Evolutionary conservation across 2,113 vertebrate genomes (phyloP), one percentile per base, ranked within the genome.

Genomic region (Chiloscyllium plagiosum): DNA sequence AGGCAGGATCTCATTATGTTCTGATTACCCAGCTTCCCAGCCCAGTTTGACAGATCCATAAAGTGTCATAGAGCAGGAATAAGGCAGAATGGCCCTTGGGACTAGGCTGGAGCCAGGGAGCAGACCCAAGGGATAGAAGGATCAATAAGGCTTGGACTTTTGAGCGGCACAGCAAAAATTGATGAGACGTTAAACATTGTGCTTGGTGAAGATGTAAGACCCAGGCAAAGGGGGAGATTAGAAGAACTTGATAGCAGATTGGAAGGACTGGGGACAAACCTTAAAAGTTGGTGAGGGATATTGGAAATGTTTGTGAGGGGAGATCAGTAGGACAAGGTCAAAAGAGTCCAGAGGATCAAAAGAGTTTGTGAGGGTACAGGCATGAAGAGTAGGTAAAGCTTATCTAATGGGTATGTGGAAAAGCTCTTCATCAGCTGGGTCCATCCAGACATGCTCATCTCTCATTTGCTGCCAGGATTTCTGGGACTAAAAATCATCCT

Each of bases 401-500:
- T 8, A 33, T 76, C 72, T 26, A n/a, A 29, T 10, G 12, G 72
- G 72, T 76, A 76, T 12, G 29, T 76, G 72, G 26, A 33, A 76
- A 76, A 29, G 29, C 26, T 12, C 0, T 26, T 33, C 56, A 76
- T 8, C 72, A 12, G 72, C 29, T 76, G 72, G 72, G 24, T 76
- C 72, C 24, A 76, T 76, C 72, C 24, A 76, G 72, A 29, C 10
- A 10, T n/a, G 26, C 29, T 76, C 72, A n/a, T 7, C 72, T 76
- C 8, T 33, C 72, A 76, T n/a, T 76, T 33, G 7, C 29, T 72
- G 70, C 72, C 6, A 26, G 72, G 72, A 33, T n/a, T 76, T 29
- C 37, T 4, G 17, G 78, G n/a, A 15, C 37, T 83, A 83, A 78
- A 83, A 83, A 4, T 98, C 0, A 47, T 90, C 97, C 97, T 0